Evolutionary conservation across 1,140 invertebrate species (phyloP).

Genomic region (Dolichoris vasculosae): DNA sequence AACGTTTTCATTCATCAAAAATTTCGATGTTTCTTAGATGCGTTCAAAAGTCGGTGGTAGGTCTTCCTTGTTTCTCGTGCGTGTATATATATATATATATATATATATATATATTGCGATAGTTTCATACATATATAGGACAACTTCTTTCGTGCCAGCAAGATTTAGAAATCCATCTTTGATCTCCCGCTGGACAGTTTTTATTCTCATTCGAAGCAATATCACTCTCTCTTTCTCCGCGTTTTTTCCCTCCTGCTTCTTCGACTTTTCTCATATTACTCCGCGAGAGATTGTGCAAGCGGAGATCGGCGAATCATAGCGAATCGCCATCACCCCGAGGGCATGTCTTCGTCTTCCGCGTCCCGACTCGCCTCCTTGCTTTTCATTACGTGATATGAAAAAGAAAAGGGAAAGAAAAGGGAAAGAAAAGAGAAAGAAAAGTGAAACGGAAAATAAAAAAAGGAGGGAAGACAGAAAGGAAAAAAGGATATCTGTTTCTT

Average conservation of each 20-base stretch:
- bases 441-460: too few relatives aligned
- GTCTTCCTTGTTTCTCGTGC: not conserved
- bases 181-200: slow-evolving; percentile 46
- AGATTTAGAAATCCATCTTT: slow-evolving; percentile 31
- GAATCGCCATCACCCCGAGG: slow-evolving; percentile 12
- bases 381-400: slow-evolving; percentile 48
- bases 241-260: not conserved
- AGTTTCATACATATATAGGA: too few relatives aligned
- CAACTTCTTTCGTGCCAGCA: not conserved
- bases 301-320: slow-evolving; percentile 11
- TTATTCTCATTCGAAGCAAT: slow-evolving; percentile 7
- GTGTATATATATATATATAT: too few relatives aligned
- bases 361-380: not conserved
- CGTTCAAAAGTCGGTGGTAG: not conserved
- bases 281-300: not conserved
- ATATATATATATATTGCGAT: too few relatives aligned
- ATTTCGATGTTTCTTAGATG: not conserved
- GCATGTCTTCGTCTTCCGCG: slow-evolving; percentile 33
- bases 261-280: slow-evolving; percentile 22
- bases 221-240: not conserved
- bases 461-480: not conserved
- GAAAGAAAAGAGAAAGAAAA: not conserved
- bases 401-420: not conserved
- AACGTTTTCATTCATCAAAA: slow-evolving; percentile 28
- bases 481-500: slow-evolving; percentile 23